Base-by-base conservation (phyloP, 2,888 invertebrate genomes). In the Thecophora atra region DNA sequence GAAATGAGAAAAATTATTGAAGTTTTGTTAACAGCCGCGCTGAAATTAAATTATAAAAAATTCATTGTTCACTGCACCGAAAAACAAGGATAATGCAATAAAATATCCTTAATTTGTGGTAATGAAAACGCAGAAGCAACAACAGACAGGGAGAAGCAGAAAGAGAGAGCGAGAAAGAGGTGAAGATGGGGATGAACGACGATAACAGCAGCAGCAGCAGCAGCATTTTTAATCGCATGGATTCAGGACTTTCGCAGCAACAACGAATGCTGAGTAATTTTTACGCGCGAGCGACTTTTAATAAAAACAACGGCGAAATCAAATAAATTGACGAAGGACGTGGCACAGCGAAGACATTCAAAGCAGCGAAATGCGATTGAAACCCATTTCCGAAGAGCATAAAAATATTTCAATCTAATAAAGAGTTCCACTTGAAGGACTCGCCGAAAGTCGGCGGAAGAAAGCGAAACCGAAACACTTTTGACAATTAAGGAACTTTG, bases 221-320 rank as follows among this genome's bases (percentile, higher is more conserved):
- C 58, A 58, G 21, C 1, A 3, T 17, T 6, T 47, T 47, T 47
- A n/a, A 67, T 67, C 67, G 56, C 30, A 56, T 54, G 19, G 13
- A 54, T 67, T 30, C 67, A 67, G 67, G 56, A 67, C 67, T 19
- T 54, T 67, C 21, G 24, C 54, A 67, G 21, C n/a, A 66, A 37
- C 54, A 64, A 44, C 44, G 26, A 65, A 37, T 67, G 54, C 21
- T 44, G 67, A 67, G 67, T 54, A 54, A 67, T 58, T 74, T 78
- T 78, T 75, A 77, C 78, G 75, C 78, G 76, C 76, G 77, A 78
- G 75, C 76, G 74, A 76, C 70, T 77, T 77, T 77, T 78, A 77
- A 77, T 78, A 77, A 77, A 47, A 78, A 78, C 67, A 68, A 68
- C 21, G 56, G 56, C 67, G 19, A 42, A 30, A 44, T 54, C n/a